phyloP scores from a whole-genome alignment of 37 sponge, comb jelly and placozoan species.

The Lycopodina hypogea region DNA sequence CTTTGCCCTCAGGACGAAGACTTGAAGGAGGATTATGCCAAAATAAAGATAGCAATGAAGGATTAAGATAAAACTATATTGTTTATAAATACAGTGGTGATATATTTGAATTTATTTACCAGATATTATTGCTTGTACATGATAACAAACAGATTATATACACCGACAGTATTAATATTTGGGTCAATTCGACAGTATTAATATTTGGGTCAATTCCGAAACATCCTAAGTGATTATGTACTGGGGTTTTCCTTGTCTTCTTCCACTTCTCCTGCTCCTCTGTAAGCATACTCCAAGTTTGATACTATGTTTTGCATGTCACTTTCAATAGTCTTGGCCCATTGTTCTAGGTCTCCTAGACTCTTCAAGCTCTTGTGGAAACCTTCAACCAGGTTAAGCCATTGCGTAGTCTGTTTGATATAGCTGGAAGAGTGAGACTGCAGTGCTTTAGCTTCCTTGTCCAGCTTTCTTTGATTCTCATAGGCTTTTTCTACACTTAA shows the following conservation, averaged over 20 bases:
- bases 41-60: slow-evolving; percentile 14
- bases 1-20: slow-evolving; percentile 50
- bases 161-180: too few relatives aligned
- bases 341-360: slow-evolving; percentile 91
- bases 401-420: slow-evolving; percentile 86
- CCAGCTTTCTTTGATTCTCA: slow-evolving; percentile 86
- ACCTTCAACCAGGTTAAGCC: slow-evolving; percentile 86
- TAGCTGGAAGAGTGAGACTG: slow-evolving; percentile 76
- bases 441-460: slow-evolving; percentile 73
- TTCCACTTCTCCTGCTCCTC: slow-evolving; percentile 68
- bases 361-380: slow-evolving; percentile 89
- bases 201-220: too few relatives aligned
- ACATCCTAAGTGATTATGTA: too few relatives aligned
- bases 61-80: not conserved
- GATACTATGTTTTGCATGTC: slow-evolving; percentile 76
- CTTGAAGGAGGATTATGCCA: slow-evolving; percentile 56
- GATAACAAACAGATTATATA: too few relatives aligned
- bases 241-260: slow-evolving; percentile 8
- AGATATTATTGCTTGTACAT: too few relatives aligned
- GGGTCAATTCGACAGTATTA: too few relatives aligned
- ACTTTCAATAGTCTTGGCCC: slow-evolving; percentile 90
- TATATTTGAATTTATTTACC: not conserved
- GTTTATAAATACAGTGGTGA: not conserved
- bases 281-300: slow-evolving; percentile 85
- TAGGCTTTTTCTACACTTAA: slow-evolving; percentile 83